These are phyloP conservation scores for Platichthys stellatus DNA, from an alignment of 2,113 vertebrate genomes.

Conservation along the genomic window DNA sequence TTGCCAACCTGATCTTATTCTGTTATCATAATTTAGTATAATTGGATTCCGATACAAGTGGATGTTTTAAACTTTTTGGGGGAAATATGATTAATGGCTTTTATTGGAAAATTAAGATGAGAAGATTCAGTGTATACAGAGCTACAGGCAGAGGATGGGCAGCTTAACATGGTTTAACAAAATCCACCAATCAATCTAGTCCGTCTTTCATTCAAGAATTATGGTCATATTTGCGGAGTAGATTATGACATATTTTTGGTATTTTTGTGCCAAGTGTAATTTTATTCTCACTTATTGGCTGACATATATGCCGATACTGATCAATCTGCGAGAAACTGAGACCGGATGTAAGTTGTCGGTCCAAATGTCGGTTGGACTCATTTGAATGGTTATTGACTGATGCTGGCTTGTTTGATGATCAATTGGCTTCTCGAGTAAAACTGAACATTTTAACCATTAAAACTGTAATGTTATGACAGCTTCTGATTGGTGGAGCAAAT, in stretches of 20 bases:
- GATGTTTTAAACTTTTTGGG: not conserved
- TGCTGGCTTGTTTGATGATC: slow-evolving; percentile 28
- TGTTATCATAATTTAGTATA: not conserved
- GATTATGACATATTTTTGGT: not conserved
- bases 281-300: not conserved
- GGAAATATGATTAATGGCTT: not conserved
- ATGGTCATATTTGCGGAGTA: not conserved
- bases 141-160: not conserved
- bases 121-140: not conserved
- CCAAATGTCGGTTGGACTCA: not conserved
- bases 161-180: slow-evolving; percentile 8
- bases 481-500: slow-evolving; percentile 35
- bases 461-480: slow-evolving; percentile 8
- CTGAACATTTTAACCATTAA: not conserved
- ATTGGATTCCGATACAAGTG: not conserved
- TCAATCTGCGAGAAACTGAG: not conserved
- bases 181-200: not conserved
- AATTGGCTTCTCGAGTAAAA: slow-evolving; percentile 14
- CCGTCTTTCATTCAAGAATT: not conserved
- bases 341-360: not conserved
- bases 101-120: not conserved
- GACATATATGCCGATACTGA: not conserved
- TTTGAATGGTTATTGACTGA: not conserved
- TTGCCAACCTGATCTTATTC: not conserved
- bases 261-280: not conserved